Percentiles rank a stretch among this genome's conserved stretches.
phyloP scores from a whole-genome alignment of 2,888 invertebrate genomes.

The Drosophila tanythrix region DNA sequence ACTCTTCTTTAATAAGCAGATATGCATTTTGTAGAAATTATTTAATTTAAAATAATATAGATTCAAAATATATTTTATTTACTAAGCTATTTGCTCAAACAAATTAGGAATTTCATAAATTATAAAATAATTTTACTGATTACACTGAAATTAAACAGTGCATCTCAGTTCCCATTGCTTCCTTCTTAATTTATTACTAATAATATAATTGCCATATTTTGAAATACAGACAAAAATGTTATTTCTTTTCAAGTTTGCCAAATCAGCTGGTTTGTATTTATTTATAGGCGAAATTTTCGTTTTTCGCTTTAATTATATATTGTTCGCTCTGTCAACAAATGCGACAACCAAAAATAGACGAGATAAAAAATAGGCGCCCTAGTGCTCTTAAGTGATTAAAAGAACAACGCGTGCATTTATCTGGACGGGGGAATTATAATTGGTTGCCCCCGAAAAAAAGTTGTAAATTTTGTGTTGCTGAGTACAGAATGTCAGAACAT shows the following conservation, averaged over 20 bases:
- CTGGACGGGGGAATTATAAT: slow-evolving; percentile 40
- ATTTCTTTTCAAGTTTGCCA: not conserved
- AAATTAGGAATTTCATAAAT: not conserved
- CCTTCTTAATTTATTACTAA: slow-evolving; percentile 8
- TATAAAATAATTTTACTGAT: not conserved
- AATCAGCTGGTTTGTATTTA: slow-evolving; percentile 10
- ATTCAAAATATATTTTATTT: not conserved
- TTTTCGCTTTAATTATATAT: slow-evolving; percentile 6
- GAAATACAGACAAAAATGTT: slow-evolving; percentile 1
- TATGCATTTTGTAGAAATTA: not conserved
- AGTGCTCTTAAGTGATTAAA: slow-evolving; percentile 30
- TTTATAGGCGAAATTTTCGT: slow-evolving; percentile 9
- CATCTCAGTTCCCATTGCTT: not conserved
- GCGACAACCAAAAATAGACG: slow-evolving; percentile 35
- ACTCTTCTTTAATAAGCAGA: not conserved
- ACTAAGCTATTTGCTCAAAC: not conserved
- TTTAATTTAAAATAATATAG: not conserved
- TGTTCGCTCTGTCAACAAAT: slow-evolving; percentile 15
- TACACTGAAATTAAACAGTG: slow-evolving; percentile 13
- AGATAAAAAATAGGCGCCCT: slow-evolving; percentile 21
- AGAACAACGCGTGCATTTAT: slow-evolving; percentile 26
- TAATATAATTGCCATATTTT: slow-evolving; percentile 6
- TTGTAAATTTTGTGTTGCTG: slow-evolving; percentile 40
- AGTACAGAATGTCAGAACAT: slow-evolving; percentile 52
- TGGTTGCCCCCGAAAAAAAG: slow-evolving; percentile 66